Evolutionary conservation across 37 sponge, comb jelly and placozoan species (phyloP), one percentile per base, ranked within the genome.

Genomic region (Cladorhizidae sp.): DNA sequence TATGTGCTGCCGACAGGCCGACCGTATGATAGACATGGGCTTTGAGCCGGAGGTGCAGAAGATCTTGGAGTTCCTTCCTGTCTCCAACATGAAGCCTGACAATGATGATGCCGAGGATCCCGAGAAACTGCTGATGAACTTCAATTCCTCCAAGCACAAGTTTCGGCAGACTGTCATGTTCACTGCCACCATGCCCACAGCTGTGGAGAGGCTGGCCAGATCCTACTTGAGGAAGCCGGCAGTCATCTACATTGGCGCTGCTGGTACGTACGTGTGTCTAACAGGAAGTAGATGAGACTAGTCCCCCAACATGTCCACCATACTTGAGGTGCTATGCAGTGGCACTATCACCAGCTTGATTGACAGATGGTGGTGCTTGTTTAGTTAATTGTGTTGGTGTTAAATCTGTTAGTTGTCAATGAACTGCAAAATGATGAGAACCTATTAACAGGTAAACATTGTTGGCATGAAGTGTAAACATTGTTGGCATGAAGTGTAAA

Each of bases 31-130:
- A 58, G 99, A 98, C 80, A 83, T 98, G 90, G 99, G 99, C 0
- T 98, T 98, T 80, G 99, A 98, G 74, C 96, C 99, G 0, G 99
- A 98, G 5, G 99, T 98, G 40, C 87, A 98, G 83, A 98, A 95
- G 73, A 95, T 95, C 41, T 80, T 98, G 38, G 89, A 84, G n/a
- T 80, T 81, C 75, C 83, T 98, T 12, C 96, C 99, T 11, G 98
- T 98, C 12, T 80, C 88, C 32, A 98, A 98, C 72, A 80, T 88
- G 83, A 98, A 98, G 79, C 81, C 76, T 23, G 73, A 72, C 82
- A 68, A 81, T 50, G 98, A 98, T 23, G 99, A 98, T 31, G 96
- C 96, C 3, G 96, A 98, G 84, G 82, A 98, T 42, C 92, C 92
- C 0, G 80, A 80, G 5, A 85, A 84, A 73, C 73, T 98, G 88